Percentiles rank a stretch among this genome's conserved stretches.
Conservation (phyloP, 2,888 invertebrate genomes). For the Rhopalosiphum nymphaeae region DNA sequence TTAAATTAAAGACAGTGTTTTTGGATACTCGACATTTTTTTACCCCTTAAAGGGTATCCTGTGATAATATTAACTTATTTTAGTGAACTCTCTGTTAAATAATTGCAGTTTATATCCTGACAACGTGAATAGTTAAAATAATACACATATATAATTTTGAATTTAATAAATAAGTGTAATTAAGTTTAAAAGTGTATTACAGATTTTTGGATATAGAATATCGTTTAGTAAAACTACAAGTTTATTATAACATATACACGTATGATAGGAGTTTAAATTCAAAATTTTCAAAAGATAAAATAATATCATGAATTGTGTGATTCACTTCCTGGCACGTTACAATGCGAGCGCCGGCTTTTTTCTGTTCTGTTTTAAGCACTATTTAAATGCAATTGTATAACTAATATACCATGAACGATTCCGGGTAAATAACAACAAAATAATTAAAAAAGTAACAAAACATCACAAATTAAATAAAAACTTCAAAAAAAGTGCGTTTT, state of each 20-base stretch:
- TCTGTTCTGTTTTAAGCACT: not conserved
- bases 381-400: not conserved
- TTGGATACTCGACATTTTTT: not conserved
- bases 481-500: not conserved
- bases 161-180: not conserved
- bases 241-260: not conserved
- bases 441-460: not conserved
- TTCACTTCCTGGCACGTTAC: not conserved
- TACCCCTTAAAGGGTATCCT: not conserved
- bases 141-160: not conserved
- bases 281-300: not conserved
- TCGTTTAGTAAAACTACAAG: not conserved
- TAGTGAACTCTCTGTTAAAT: too few species aligned
- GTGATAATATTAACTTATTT: too few species aligned
- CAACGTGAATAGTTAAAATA: too few species aligned
- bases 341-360: not conserved
- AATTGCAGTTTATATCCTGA: too few species aligned
- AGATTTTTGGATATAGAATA: not conserved
- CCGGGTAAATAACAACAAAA: not conserved
- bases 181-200: not conserved
- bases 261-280: not conserved
- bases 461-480: not conserved
- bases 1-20: not conserved
- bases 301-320: not conserved
- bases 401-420: not conserved